Percentiles rank a stretch among this genome's conserved stretches.
These are phyloP conservation scores for Meteorus sp. DNA, from an alignment of 1,140 invertebrate genomes.

Conservation along the genomic window DNA sequence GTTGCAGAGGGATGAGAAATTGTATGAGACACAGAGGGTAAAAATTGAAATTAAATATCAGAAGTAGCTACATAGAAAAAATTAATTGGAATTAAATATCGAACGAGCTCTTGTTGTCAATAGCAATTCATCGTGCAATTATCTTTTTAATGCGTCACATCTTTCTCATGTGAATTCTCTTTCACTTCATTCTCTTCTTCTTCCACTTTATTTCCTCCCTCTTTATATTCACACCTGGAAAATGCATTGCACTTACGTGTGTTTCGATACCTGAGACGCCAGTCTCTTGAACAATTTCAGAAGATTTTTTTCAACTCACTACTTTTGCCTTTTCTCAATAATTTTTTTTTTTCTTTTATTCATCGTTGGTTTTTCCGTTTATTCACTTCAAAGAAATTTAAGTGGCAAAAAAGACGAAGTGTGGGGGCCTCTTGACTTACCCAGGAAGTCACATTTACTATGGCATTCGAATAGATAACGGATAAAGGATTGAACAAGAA, in stretches of 20 bases:
- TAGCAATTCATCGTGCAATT: conserved; percentile 25
- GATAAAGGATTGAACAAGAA: background rate
- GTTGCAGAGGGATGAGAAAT: too few species aligned
- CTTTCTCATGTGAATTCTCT: conserved; percentile 3
- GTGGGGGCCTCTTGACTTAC: conserved; percentile 3
- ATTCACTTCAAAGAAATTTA: background rate
- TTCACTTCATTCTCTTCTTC: background rate
- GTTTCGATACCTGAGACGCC: background rate
- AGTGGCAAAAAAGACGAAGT: background rate
- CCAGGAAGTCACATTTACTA: background rate
- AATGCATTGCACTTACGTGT: background rate
- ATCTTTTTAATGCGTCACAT: background rate
- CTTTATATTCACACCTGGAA: background rate
- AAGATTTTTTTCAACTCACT: background rate
- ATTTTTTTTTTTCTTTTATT: too few species aligned
- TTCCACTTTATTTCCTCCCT: background rate
- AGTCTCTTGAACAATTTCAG: too few species aligned
- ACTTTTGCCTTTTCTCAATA: too few species aligned
- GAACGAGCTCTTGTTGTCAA: conserved; percentile 21
- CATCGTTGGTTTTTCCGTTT: background rate
- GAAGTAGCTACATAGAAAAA: conserved; percentile 8
- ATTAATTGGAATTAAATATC: conserved; percentile 26
- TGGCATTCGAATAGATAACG: background rate
- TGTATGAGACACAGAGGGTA: too few species aligned
- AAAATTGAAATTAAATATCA: too few species aligned